Evolutionary conservation across 2,113 vertebrate genomes (phyloP), one percentile per base, ranked within the genome.

Genomic region (Pseudopipra pipra): DNA sequence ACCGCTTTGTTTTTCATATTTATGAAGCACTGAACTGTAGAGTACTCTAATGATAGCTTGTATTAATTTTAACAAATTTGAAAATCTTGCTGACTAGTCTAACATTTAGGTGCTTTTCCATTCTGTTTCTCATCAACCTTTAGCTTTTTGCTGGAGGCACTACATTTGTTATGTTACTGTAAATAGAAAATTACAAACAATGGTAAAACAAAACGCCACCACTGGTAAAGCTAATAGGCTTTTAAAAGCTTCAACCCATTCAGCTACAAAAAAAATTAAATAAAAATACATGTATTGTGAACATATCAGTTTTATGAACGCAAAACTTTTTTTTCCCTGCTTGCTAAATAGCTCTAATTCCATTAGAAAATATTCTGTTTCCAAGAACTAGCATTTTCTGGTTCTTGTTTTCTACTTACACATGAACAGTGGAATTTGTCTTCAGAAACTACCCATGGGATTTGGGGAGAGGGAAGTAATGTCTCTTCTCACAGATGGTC

Each of bases 1-100:
- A 18, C 24, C 68, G 27, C 14, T 76, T 79, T 92, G 30, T 28
- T 93, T 89, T 81, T 87, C 24, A 58, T 93, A 80, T 89, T 93
- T 95, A 84, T 77, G 84, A 95, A 96, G 72, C 83, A 88, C 62
- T 94, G 91, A 96, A 93, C 71, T 93, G 54, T 76, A 76, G n/a
- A 67, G 25, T 67, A 46, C 31, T 79, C 55, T 85, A 95, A 91
- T 78, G 85, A 74, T 87, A 92, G 73, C 41, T 73, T 95, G 49
- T 67, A 85, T 96, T 97, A 95, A 90, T 94, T 92, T 88, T 93
- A 89, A 89, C 79, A 77, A 89, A 95, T 35, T 89, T 51, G 63
- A 94, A 89, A 95, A 95, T 96, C 41, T 85, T 77, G 66, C 86
- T 96, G 87, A 96, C 84, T 91, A 37, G 52, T 61, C 16, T 96